phyloP scores from a whole-genome alignment of 2,888 invertebrate genomes.

The Melanostoma mellinum region DNA sequence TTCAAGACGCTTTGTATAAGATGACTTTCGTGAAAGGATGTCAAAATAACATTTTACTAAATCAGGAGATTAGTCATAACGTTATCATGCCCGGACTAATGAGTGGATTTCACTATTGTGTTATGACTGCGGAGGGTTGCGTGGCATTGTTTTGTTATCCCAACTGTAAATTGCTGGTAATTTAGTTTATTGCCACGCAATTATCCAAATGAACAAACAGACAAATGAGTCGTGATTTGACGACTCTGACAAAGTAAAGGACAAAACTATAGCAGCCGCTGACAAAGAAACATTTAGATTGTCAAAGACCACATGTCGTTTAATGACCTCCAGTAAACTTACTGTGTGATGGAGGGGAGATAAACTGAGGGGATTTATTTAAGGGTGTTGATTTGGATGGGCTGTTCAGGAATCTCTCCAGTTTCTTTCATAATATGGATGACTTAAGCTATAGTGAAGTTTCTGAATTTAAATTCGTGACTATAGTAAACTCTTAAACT shows the following conservation, averaged over 20 bases:
- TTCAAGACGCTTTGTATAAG: slow-evolving; percentile 53
- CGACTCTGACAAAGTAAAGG: slow-evolving; percentile 39
- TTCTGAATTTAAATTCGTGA: too few species aligned
- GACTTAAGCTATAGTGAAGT: too few species aligned
- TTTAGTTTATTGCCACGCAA: slow-evolving; percentile 81
- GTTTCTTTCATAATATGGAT: too few species aligned
- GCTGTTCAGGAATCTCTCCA: not conserved
- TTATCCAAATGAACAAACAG: slow-evolving; percentile 82
- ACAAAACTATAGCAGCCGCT: slow-evolving; percentile 46
- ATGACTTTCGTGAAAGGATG: slow-evolving; percentile 40
- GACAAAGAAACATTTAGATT: slow-evolving; percentile 52
- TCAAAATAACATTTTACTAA: slow-evolving; percentile 49
- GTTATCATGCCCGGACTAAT: slow-evolving; percentile 63
- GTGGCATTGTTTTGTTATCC: slow-evolving; percentile 67
- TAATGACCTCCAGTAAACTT: slow-evolving; percentile 50
- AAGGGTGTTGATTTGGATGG: slow-evolving; percentile 34
- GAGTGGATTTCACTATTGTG: slow-evolving; percentile 48
- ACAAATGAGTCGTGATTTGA: slow-evolving; percentile 79
- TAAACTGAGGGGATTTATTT: slow-evolving; percentile 61
- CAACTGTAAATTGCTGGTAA: slow-evolving; percentile 81
- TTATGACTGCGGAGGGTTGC: slow-evolving; percentile 7
- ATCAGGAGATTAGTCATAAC: slow-evolving; percentile 70
- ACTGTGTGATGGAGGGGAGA: slow-evolving; percentile 29
- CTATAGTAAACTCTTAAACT: too few species aligned
- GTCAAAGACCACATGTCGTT: slow-evolving; percentile 74